Conservation (phyloP, 35 echinoderm and acorn worm genomes). For the Acanthaster planci region DNA sequence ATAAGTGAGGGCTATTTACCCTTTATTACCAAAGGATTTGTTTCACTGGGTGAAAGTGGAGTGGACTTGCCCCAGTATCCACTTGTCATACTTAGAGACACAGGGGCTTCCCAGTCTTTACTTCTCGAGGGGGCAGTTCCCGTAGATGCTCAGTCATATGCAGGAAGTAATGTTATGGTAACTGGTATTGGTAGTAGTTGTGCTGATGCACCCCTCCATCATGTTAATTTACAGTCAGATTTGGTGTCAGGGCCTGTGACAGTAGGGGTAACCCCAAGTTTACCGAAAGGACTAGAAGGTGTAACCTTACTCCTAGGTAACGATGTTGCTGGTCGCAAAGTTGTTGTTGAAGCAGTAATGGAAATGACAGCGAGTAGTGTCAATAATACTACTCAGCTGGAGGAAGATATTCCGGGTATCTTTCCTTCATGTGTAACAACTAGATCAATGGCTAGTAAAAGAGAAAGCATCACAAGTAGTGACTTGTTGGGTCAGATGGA, state of each 20-base stretch:
- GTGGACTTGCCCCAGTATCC: neutral
- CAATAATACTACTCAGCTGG: neutral
- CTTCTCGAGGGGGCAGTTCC: neutral
- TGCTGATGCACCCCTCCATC: slow-evolving; percentile 9
- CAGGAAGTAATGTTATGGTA: slow-evolving; percentile 31
- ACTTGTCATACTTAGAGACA: neutral
- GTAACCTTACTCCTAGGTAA: slow-evolving; percentile 43
- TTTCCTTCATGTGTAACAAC: neutral
- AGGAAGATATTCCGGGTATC: neutral
- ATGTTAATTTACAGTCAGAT: slow-evolving; percentile 31
- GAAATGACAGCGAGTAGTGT: neutral
- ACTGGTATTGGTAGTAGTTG: slow-evolving; percentile 15
- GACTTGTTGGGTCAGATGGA: neutral
- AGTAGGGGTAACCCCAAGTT: slow-evolving; percentile 9
- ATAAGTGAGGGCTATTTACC: neutral
- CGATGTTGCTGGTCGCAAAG: slow-evolving; percentile 53
- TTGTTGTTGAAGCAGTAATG: slow-evolving; percentile 22
- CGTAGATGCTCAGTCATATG: neutral
- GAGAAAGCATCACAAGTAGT: neutral
- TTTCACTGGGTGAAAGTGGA: neutral
- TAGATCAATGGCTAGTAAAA: neutral
- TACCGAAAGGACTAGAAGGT: slow-evolving; percentile 37
- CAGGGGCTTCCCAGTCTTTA: neutral
- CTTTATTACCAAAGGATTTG: slow-evolving; percentile 1
- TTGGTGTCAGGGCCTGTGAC: slow-evolving; percentile 32